Evolutionary conservation across 1,140 invertebrate genomes (phyloP).

Genomic region (Ptiloglossa arizonensis): DNA sequence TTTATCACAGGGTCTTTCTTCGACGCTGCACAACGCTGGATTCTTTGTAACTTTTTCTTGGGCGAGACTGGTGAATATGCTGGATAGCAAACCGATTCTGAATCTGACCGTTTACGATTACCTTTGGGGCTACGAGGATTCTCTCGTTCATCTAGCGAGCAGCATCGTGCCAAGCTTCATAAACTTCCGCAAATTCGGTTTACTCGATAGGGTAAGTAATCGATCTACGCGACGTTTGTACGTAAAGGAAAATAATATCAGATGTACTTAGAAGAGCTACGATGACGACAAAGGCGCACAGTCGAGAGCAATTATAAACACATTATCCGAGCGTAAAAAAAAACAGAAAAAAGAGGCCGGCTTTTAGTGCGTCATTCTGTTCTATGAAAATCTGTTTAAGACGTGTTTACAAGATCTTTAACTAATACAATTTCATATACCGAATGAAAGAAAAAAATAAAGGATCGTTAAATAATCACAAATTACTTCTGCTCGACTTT

Average conservation of each 20-base stretch:
- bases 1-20: slow-evolving; percentile 84
- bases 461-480: no score
- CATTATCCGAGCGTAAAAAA: neutral
- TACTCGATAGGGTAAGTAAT: slow-evolving; percentile 89
- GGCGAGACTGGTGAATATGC: slow-evolving; percentile 83
- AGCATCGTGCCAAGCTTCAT: slow-evolving; percentile 87
- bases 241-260: no score
- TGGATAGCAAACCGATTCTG: slow-evolving; percentile 87
- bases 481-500: no score
- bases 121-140: slow-evolving; percentile 93
- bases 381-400: neutral
- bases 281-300: neutral
- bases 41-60: slow-evolving; percentile 85
- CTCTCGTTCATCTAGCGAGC: slow-evolving; percentile 86
- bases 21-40: slow-evolving; percentile 82
- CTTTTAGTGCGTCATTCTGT: neutral
- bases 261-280: neutral
- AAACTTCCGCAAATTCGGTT: slow-evolving; percentile 89
- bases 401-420: neutral
- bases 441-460: neutral
- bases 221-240: no score
- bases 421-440: no score
- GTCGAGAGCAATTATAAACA: no score
- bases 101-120: slow-evolving; percentile 88
- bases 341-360: neutral